phyloP scores from a whole-genome alignment of 1,140 invertebrate species.

The Tetraneura akinire region DNA sequence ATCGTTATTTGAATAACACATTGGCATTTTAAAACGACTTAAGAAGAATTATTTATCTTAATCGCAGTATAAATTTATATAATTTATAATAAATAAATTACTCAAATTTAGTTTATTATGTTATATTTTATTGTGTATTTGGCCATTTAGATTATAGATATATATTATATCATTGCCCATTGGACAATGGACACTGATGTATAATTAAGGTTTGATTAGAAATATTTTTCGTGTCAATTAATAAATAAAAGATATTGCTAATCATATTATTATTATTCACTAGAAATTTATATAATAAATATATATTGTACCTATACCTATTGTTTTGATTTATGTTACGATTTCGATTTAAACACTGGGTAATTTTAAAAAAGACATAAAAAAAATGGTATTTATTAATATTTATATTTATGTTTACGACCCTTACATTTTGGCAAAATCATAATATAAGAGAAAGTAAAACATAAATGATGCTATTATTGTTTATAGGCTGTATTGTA shows the following conservation, averaged over 20 bases:
- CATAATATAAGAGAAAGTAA: slow-evolving; percentile 25
- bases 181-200: too few species aligned
- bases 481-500: neutral
- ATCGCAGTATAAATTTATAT: too few species aligned
- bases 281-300: too few species aligned
- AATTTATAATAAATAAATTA: neutral
- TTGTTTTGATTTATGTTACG: neutral
- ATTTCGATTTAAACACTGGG: neutral
- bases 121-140: neutral
- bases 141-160: neutral
- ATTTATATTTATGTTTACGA: neutral
- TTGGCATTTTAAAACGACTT: too few species aligned
- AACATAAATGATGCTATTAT: slow-evolving; percentile 23
- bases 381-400: slow-evolving; percentile 3
- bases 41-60: too few species aligned
- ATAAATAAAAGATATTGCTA: too few species aligned
- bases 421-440: slow-evolving; percentile 12
- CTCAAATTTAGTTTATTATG: neutral
- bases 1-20: too few species aligned
- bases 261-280: too few species aligned
- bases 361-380: neutral
- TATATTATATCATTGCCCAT: too few species aligned
- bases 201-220: neutral
- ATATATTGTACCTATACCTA: too few species aligned
- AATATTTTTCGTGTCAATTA: neutral